Conservation (phyloP, 2,113 vertebrate genomes). For the Nasalis larvatus region DNA sequence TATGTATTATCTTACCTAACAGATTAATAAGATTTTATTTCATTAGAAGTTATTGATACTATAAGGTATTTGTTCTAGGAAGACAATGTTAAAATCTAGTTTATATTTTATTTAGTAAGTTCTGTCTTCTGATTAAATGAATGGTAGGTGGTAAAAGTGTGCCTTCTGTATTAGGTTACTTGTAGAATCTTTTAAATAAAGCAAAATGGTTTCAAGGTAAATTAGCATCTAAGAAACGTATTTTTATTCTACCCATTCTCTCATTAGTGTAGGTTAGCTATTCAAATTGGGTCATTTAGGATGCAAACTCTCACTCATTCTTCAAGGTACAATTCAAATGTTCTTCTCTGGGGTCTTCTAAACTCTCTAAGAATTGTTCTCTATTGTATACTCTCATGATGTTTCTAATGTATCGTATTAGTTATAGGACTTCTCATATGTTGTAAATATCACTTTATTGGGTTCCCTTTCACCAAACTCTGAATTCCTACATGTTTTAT, state of each 20-base stretch:
- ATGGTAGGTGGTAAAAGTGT: neutral
- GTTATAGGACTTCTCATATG: neutral
- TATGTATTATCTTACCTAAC: neutral
- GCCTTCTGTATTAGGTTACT: neutral
- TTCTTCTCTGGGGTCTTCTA: neutral
- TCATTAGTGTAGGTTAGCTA: neutral
- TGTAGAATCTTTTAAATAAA: neutral
- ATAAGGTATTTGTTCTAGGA: neutral
- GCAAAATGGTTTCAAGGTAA: conserved; percentile 22
- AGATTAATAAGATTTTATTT: conserved; percentile 37
- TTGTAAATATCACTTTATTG: conserved; percentile 14
- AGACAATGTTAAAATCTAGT: neutral
- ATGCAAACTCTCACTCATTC: neutral
- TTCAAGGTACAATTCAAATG: neutral
- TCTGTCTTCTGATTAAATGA: neutral
- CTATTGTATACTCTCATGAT: neutral
- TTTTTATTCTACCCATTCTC: conserved; percentile 14
- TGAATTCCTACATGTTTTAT: neutral
- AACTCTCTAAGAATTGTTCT: neutral
- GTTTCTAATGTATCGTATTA: conserved; percentile 8
- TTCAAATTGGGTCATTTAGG: neutral
- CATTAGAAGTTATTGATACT: neutral
- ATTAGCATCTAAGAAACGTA: neutral
- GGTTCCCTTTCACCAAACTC: neutral
- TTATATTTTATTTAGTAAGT: conserved; percentile 19